Evolutionary conservation across 2,113 vertebrate genomes (phyloP).

Genomic region (Piaya cayana): DNA sequence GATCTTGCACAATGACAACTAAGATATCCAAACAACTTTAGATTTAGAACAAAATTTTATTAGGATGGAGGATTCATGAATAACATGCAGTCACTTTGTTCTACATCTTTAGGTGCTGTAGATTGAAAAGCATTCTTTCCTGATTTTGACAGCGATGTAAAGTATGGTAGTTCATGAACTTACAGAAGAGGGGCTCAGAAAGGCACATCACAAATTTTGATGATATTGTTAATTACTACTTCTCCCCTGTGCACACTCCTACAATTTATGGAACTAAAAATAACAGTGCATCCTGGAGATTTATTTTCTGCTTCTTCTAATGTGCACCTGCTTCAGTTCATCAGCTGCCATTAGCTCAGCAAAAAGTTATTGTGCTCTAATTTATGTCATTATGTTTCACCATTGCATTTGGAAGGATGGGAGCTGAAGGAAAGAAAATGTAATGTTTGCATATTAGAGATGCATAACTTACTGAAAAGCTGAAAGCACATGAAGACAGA

Average conservation of each 20-base stretch:
- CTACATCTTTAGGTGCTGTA: background rate
- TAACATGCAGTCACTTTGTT: background rate
- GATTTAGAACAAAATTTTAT: background rate
- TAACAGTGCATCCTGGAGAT: background rate
- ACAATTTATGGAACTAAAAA: background rate
- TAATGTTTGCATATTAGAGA: background rate
- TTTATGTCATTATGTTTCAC: background rate
- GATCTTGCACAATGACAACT: background rate
- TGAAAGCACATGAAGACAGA: background rate
- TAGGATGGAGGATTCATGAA: rapidly evolving
- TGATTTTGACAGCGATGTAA: background rate
- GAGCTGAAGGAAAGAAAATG: background rate
- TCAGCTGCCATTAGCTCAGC: background rate
- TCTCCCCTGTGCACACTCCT: background rate
- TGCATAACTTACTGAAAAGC: background rate
- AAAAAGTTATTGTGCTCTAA: background rate
- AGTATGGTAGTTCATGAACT: background rate
- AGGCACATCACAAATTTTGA: background rate
- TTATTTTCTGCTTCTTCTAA: background rate
- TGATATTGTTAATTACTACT: background rate
- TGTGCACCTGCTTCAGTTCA: background rate
- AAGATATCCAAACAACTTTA: background rate
- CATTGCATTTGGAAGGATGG: background rate
- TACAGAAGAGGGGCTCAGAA: background rate
- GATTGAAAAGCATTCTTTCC: background rate